Percentiles rank a stretch among this genome's conserved stretches.
Evolutionary conservation across 2,888 invertebrate genomes (phyloP).

Genomic region (Encarsia formosa): DNA sequence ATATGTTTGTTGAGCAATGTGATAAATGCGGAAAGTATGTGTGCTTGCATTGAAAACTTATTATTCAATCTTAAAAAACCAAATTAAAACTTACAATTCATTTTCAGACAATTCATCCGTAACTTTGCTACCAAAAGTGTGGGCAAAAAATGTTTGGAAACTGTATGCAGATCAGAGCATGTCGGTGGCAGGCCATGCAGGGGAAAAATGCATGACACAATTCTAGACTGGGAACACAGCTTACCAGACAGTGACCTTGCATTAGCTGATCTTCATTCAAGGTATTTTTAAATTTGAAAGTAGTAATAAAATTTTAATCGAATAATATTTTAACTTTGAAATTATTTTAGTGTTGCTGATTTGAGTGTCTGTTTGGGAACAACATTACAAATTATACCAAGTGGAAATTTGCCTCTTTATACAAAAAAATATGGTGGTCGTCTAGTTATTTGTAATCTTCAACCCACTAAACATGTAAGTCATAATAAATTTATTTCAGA

Average conservation of each 20-base stretch:
- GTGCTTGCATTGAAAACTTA: neutral
- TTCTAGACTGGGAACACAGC: slow-evolving; percentile 96
- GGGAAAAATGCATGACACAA: slow-evolving; percentile 82
- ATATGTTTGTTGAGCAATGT: slow-evolving; percentile 96
- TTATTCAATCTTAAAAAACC: neutral
- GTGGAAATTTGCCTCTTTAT: slow-evolving; percentile 86
- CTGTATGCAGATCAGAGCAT: slow-evolving; percentile 62
- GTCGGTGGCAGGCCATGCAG: slow-evolving; percentile 71
- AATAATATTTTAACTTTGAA: neutral
- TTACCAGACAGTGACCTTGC: slow-evolving; percentile 83
- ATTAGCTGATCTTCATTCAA: slow-evolving; percentile 81
- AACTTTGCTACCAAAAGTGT: slow-evolving; percentile 75
- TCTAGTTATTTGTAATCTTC: slow-evolving; percentile 91
- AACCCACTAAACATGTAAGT: slow-evolving; percentile 94
- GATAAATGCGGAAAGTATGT: slow-evolving; percentile 74
- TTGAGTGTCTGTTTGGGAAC: slow-evolving; percentile 92
- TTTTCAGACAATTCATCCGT: slow-evolving; percentile 73
- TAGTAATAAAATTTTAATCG: neutral
- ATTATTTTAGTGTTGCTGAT: slow-evolving; percentile 74
- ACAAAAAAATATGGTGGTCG: slow-evolving; percentile 82
- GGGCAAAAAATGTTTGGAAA: slow-evolving; percentile 65
- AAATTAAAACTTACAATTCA: slow-evolving; percentile 1
- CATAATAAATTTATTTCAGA: neutral
- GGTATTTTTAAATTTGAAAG: slow-evolving; percentile 56
- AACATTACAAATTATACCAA: slow-evolving; percentile 96